Base-by-base conservation (phyloP, 2,113 vertebrate species). In the Leptodactylus fuscus region DNA sequence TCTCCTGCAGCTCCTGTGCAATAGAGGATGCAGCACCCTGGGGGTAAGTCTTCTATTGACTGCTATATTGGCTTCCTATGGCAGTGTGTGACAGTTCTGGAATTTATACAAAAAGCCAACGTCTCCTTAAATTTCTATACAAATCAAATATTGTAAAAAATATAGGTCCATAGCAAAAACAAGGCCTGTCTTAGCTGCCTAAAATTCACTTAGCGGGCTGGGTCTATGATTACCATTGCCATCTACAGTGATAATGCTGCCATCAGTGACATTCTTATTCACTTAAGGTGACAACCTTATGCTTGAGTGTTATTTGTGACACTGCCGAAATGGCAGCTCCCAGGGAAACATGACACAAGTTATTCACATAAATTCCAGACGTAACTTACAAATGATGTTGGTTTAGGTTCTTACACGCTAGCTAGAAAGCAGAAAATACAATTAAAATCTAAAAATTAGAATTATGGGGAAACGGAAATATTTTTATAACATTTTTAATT, bases 231-330 rank as follows among this genome's bases (percentile, higher is more conserved):
- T 80, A 80, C 36, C 38, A 55, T 51, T 41, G 15, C 34, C 18
- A 34, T 20, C 62, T 36, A 41, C 32, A 71, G 60, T 80, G 83
- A 80, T 80, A 80, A 85, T 71, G 65, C 29, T 85, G 62, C 78
- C 48, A 70, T 71, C 29, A 55, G 65, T 85, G 76, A 71, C 62
- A 69, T 80, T 80, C 49, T 80, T 80, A 18, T 27, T 80, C 62
- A 55, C 32, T 44, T 58, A 71, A 80, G 69, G 76, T 60, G 76
- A 58, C 76, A 85, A 80, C 83, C 83, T 79, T 85, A 85, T 85
- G 83, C 83, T 80, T 38, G 27, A 11, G 62, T 55, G 55, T 80
- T 34, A 80, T 85, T 85, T 80, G 65, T 85, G 78, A 80, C 83
- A 53, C 75, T 38, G 34, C 49, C 27, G n/a, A 67, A 78, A 55